Base-by-base conservation (phyloP, 2,113 vertebrate species). In the Perca fluviatilis region DNA sequence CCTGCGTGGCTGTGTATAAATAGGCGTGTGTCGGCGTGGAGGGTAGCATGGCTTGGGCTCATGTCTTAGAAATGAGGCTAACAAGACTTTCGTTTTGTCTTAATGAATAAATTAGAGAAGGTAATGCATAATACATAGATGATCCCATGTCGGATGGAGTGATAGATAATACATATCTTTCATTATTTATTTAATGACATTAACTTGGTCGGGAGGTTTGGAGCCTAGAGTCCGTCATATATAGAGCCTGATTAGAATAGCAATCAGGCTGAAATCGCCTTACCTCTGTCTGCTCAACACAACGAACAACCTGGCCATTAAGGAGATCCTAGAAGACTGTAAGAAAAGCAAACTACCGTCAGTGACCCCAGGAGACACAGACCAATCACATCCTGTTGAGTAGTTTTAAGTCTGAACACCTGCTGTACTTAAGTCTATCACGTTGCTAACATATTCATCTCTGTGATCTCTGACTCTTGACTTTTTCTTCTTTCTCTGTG, bases 31-130 rank as follows among this genome's bases (percentile, higher is more conserved):
- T 83, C 57, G 66, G 57, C 23, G 58, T 66, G 63, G 58, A 85
- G 71, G 50, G n/a, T 62, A 76, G 78, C 74, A 76, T 71, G 84
- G 82, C 86, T 88, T 23, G 40, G 82, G 64, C 85, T 92, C 89
- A 89, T 86, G 89, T 89, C 84, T 90, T 71, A 85, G 82, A 90
- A 92, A 92, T 90, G 88, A 91, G 94, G 95, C 94, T 95, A 92
- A 96, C 96, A 96, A 96, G 96, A 96, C 95, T 96, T 97, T 96
- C 95, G 93, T 97, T 98, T 98, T 97, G 96, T 95, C 96, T 96
- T 97, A 97, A 98, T 98, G 97, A 99, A 98, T 98, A 97, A 98
- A 98, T 97, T 96, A 98, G 95, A 95, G 93, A 85, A 96, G 95
- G 94, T 94, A 89, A 97, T 98, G 96, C 96, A 96, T 97, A 97